These are phyloP conservation scores for Thamnaconus septentrionalis DNA, from an alignment of 2,113 vertebrate species.

Conservation along the genomic window DNA sequence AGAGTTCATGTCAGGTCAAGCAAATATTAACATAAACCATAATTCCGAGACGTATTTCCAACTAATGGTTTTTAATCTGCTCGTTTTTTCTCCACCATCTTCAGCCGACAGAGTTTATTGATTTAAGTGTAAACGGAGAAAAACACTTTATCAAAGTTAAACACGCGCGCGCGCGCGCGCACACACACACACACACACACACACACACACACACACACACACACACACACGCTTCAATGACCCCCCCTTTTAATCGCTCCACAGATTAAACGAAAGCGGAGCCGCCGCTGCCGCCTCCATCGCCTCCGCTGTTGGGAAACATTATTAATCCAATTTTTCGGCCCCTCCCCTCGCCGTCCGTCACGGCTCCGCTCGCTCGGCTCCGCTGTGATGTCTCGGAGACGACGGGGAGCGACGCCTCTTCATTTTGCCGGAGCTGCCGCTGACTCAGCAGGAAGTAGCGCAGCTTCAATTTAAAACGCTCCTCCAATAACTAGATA, in stretches of 20 bases:
- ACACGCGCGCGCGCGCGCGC: too few relatives aligned
- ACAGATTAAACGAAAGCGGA: constrained; percentile 62
- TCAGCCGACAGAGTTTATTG: constrained; percentile 12
- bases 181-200: too few relatives aligned
- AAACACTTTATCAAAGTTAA: constrained; percentile 37
- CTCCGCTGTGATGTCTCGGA: constrained; percentile 66
- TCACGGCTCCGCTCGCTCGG: constrained; percentile 65
- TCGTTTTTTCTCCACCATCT: neutral
- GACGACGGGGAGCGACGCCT: constrained; percentile 46
- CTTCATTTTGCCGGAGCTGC: constrained; percentile 71
- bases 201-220: neutral
- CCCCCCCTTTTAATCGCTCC: constrained; percentile 34
- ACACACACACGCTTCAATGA: constrained; percentile 24
- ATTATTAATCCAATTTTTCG: constrained; percentile 54
- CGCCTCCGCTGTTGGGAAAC: constrained; percentile 40
- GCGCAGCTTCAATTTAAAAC: constrained; percentile 69
- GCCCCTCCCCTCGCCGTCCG: constrained; percentile 8
- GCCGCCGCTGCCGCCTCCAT: neutral
- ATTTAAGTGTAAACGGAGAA: constrained; percentile 9
- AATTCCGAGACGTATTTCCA: constrained; percentile 4
- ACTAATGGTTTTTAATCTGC: neutral
- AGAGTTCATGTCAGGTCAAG: neutral
- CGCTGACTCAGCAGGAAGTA: constrained; percentile 79
- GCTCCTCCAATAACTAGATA: constrained; percentile 66
- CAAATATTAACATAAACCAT: constrained; percentile 1